These are phyloP conservation scores for Netelia inedita DNA, from an alignment of 2,888 invertebrate genomes.

Conservation along the genomic window DNA sequence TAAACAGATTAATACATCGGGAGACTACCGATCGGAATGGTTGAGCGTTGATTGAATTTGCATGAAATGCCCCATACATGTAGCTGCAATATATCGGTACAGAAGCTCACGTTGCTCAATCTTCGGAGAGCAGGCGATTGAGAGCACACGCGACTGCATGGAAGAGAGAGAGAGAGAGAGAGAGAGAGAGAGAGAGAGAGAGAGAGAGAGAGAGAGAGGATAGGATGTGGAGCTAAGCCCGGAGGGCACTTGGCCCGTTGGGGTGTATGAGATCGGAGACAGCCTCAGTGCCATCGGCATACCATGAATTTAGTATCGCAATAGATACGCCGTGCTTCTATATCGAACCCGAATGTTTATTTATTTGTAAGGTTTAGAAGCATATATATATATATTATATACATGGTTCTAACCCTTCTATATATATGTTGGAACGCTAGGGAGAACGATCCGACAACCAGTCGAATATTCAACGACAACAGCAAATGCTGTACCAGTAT, in stretches of 20 bases:
- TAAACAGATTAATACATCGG: background rate
- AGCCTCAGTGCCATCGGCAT: slow-evolving; percentile 62
- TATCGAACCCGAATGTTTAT: slow-evolving; percentile 43
- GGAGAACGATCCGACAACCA: background rate
- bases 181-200: slow-evolving; percentile 25
- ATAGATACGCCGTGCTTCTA: slow-evolving; percentile 48
- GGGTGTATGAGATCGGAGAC: slow-evolving; percentile 6
- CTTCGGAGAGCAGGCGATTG: too few relatives aligned
- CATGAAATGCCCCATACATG: too few relatives aligned
- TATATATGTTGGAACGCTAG: background rate
- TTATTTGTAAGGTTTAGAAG: slow-evolving; percentile 42
- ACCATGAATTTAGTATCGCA: slow-evolving; percentile 67
- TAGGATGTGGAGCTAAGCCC: slow-evolving; percentile 14
- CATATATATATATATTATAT: slow-evolving; percentile 33
- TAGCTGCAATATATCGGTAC: too few relatives aligned
- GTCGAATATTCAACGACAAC: slow-evolving; percentile 51
- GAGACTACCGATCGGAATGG: too few relatives aligned
- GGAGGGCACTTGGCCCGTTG: slow-evolving; percentile 39
- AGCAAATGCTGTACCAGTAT: background rate
- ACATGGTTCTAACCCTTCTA: too few relatives aligned
- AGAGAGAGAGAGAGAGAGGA: slow-evolving; percentile 30
- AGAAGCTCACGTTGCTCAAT: too few relatives aligned
- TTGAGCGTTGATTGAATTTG: background rate
- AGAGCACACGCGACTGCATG: background rate
- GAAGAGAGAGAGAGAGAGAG: slow-evolving; percentile 11